Percentiles rank a stretch among this genome's conserved stretches.
Conservation (phyloP, 2,113 vertebrate species). For the Strix aluco region DNA sequence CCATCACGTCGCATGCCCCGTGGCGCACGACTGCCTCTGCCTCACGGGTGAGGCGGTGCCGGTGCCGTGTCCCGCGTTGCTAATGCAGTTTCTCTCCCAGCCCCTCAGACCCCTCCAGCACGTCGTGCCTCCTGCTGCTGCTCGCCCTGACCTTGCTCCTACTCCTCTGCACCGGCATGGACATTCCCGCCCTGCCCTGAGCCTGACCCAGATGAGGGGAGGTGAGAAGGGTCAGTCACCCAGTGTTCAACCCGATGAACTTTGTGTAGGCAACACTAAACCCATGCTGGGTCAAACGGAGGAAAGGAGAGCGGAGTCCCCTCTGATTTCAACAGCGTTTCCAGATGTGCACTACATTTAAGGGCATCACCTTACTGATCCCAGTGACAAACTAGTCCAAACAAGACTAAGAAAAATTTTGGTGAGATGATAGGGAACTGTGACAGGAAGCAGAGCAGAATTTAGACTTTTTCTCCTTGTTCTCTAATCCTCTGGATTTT, state of each 20-base stretch:
- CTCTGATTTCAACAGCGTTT: not conserved
- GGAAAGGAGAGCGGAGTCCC: not conserved
- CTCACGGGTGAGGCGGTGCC: not conserved
- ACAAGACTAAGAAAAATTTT: not conserved
- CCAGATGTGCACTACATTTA: not conserved
- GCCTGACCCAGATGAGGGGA: not conserved
- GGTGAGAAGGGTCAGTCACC: not conserved
- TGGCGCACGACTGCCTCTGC: fast-evolving
- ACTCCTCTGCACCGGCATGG: fast-evolving
- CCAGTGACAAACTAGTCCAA: not conserved
- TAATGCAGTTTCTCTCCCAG: not conserved
- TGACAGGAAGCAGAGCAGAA: not conserved
- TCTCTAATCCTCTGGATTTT: not conserved
- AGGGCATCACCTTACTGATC: not conserved
- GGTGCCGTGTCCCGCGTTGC: fast-evolving
- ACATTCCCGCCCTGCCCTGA: not conserved
- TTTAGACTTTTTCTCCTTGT: not conserved
- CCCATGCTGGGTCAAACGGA: fast-evolving
- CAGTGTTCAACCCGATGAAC: no score
- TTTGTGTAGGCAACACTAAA: not conserved
- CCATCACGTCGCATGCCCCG: fast-evolving
- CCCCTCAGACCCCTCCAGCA: not conserved
- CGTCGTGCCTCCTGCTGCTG: fast-evolving
- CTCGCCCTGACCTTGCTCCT: not conserved
- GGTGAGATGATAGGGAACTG: not conserved